Evolutionary conservation across 2,797 vertebrate species (phyloP).

Genomic region (Thalassophryne amazonica): DNA sequence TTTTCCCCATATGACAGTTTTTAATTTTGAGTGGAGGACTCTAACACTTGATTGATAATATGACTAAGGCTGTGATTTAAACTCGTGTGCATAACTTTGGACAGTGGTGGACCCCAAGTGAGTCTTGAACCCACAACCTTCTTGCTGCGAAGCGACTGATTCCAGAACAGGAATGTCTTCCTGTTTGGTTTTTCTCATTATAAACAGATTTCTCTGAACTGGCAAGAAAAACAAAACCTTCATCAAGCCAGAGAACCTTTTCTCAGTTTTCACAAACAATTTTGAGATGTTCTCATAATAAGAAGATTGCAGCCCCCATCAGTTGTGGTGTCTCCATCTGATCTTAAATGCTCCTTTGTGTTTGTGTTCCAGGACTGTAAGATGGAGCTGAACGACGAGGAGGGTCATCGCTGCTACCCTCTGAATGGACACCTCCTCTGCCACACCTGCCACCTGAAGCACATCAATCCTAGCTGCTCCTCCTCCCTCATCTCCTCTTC

Average conservation of each 20-base stretch:
- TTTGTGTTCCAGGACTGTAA: slow-evolving; percentile 86
- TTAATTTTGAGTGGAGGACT: too few relatives aligned
- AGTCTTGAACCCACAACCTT: too few relatives aligned
- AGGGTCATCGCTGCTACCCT: slow-evolving; percentile 94
- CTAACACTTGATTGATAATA: too few relatives aligned
- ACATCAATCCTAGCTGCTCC: slow-evolving; percentile 79
- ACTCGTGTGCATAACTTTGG: too few relatives aligned
- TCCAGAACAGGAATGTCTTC: background rate
- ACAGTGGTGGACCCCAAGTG: too few relatives aligned
- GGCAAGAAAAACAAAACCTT: background rate
- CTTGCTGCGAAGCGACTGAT: too few relatives aligned
- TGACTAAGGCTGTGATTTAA: too few relatives aligned
- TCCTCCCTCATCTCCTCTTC: slow-evolving; percentile 42
- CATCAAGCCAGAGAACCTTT: background rate
- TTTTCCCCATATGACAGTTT: too few relatives aligned
- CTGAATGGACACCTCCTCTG: slow-evolving; percentile 91
- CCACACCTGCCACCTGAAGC: slow-evolving; percentile 90
- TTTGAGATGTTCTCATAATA: background rate
- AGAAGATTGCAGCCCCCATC: background rate
- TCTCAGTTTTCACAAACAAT: background rate
- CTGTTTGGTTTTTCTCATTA: background rate
- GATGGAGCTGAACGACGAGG: slow-evolving; percentile 92
- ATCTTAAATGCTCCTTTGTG: background rate
- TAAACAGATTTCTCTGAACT: slow-evolving; percentile 5
- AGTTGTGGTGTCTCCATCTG: background rate